A percentile compares a stretch with the other conserved stretches of the same genome.
Evolutionary conservation across 2,888 invertebrate genomes (phyloP).

Genomic region (Ephialtes manifestator): DNA sequence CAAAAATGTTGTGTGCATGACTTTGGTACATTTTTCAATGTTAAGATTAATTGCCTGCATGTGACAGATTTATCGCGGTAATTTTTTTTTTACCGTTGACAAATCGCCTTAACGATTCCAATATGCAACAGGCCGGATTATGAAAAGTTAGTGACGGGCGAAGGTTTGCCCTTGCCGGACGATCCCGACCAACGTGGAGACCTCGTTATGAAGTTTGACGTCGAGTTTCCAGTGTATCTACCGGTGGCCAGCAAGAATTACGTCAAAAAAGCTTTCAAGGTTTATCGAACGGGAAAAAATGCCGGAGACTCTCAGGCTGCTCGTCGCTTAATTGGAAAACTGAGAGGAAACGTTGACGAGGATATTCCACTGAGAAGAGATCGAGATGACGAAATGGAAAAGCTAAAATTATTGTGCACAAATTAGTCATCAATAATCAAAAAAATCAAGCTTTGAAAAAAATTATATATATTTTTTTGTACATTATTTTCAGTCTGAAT

Average conservation of each 20-base stretch:
- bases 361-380: slow-evolving; percentile 73
- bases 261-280: slow-evolving; percentile 79
- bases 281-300: slow-evolving; percentile 45
- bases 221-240: slow-evolving; percentile 88
- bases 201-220: slow-evolving; percentile 90
- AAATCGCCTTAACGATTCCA: slow-evolving; percentile 4
- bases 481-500: not conserved
- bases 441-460: not conserved
- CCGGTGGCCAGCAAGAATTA: slow-evolving; percentile 86
- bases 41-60: not conserved
- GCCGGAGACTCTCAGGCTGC: slow-evolving; percentile 72
- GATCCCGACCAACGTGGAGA: slow-evolving; percentile 89
- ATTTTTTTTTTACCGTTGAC: not conserved
- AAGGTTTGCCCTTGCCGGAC: slow-evolving; percentile 91
- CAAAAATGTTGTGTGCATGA: not conserved
- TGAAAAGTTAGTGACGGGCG: slow-evolving; percentile 90
- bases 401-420: slow-evolving; percentile 66
- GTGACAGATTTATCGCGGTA: not conserved
- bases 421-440: slow-evolving; percentile 20
- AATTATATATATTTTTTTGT: not conserved
- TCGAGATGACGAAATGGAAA: slow-evolving; percentile 68
- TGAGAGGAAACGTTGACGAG: slow-evolving; percentile 76
- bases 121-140: slow-evolving; percentile 87
- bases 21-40: not conserved
- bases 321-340: slow-evolving; percentile 76